Conservation (phyloP, 2,888 invertebrate genomes). For the Oscheius sp. region DNA sequence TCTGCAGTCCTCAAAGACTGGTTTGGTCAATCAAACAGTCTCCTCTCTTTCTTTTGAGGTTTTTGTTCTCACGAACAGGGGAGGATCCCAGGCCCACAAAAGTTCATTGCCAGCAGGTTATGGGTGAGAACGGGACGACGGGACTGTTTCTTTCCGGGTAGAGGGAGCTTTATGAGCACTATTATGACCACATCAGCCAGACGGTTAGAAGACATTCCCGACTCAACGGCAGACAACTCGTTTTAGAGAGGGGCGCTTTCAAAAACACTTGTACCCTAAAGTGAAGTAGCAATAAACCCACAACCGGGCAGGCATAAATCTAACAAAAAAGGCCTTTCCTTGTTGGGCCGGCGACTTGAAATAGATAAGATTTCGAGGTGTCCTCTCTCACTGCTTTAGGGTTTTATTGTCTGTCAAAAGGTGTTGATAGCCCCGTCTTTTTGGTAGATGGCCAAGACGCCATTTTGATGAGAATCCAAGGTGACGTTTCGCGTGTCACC, state of each 20-base stretch:
- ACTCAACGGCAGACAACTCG: conserved; percentile 12
- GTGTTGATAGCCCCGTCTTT: conserved; percentile 19
- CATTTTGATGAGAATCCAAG: conserved; percentile 32
- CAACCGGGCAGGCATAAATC: conserved; percentile 38
- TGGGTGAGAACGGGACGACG: conserved; percentile 21
- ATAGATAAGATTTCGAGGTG: conserved; percentile 26
- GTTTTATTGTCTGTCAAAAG: conserved; percentile 8
- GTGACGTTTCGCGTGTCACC: conserved; percentile 28
- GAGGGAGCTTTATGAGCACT: conserved; percentile 27
- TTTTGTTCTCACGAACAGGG: conserved; percentile 26
- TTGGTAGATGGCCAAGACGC: conserved; percentile 13
- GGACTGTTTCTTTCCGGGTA: neutral
- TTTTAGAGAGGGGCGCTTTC: conserved; percentile 34
- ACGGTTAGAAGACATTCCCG: conserved; percentile 18
- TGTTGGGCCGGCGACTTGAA: conserved; percentile 37
- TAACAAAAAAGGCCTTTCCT: conserved; percentile 35
- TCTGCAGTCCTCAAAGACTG: neutral
- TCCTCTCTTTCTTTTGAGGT: neutral
- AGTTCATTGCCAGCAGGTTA: conserved; percentile 25
- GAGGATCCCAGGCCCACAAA: conserved; percentile 16
- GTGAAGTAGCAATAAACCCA: conserved; percentile 41
- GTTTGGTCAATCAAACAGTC: conserved; percentile 15
- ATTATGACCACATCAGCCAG: neutral
- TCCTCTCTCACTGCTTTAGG: neutral
- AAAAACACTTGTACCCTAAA: conserved; percentile 37